These are phyloP conservation scores for Yponomeuta sedellus DNA, from an alignment of 2,888 invertebrate species.

Conservation along the genomic window DNA sequence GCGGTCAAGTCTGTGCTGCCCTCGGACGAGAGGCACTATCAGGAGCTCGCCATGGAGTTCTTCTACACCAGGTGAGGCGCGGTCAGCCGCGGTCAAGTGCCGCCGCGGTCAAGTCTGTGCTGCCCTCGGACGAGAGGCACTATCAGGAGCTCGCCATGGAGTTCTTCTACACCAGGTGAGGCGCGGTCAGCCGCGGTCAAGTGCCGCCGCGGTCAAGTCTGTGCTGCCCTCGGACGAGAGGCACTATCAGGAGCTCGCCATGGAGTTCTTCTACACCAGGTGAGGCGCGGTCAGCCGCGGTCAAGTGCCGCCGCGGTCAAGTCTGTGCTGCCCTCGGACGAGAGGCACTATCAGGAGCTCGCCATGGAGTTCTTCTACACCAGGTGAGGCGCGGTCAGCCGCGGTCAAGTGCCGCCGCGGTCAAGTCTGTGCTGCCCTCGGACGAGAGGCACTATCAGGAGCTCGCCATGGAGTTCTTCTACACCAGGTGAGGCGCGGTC, in stretches of 20 bases:
- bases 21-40: slow-evolving; percentile 92
- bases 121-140: slow-evolving; percentile 87
- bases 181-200: slow-evolving; percentile 86
- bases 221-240: too few relatives aligned
- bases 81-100: slow-evolving; percentile 83
- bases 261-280: slow-evolving; percentile 91
- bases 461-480: too few relatives aligned
- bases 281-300: slow-evolving; percentile 36
- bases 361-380: too few relatives aligned
- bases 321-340: too few relatives aligned
- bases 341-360: too few relatives aligned
- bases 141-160: slow-evolving; percentile 93
- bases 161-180: slow-evolving; percentile 90
- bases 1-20: slow-evolving; percentile 93
- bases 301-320: slow-evolving; percentile 89
- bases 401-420: too few relatives aligned
- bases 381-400: too few relatives aligned
- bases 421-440: too few relatives aligned
- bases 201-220: slow-evolving; percentile 89
- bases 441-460: too few relatives aligned
- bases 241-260: slow-evolving; percentile 85
- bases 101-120: slow-evolving; percentile 90
- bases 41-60: slow-evolving; percentile 93
- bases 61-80: slow-evolving; percentile 85
- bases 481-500: too few relatives aligned